Base-by-base conservation (phyloP, 2,113 vertebrate genomes). In the Myotis yumanensis region DNA sequence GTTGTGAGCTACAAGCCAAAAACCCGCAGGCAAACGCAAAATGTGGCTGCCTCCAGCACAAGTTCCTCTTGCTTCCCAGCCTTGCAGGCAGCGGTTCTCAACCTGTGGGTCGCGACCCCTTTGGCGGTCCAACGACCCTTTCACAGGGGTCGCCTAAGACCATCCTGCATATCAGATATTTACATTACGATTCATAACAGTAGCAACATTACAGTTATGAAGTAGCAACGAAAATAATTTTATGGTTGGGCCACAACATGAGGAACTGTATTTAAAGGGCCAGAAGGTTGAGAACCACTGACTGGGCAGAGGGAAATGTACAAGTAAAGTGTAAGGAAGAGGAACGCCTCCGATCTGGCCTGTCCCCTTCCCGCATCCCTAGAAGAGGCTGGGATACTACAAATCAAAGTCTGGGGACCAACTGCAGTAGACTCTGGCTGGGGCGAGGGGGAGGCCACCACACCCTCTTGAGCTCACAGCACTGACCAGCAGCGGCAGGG, bases 381-480 rank as follows among this genome's bases (percentile, higher is more conserved):
- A 28, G 52, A 46, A 80, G 37, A 81, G 40, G 14, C 59, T 90
- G 54, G 35, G 48, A 73, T 73, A 77, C 72, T 68, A 57, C 92
- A 89, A 86, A 17, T 64, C 68, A 2, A 48, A 75, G 51, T 59
- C 76, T 72, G 69, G 66, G 89, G 48, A 91, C 84, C 75, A 83
- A 84, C 15, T 73, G 91, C 62, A 68, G 57, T 32, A 87, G 89
- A 86, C 77, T 20, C 81, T 1, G 14, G 73, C 72, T 69, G 64
- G 76, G 37, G 11, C 66, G 30, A 51, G 40, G 66, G 35, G 68
- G 28, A 72, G 71, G 54, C 68, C 62, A 64, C 86, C 94, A 95
- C 92, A 89, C 96, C 90, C 96, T 94, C 94, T 11, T 16, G 81
- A 90, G 90, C 95, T 92, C 91, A 69, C n/a, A 71, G 81, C 76